Conservation (phyloP, 2,888 invertebrate species). For the Polydrusus tereticollis region DNA sequence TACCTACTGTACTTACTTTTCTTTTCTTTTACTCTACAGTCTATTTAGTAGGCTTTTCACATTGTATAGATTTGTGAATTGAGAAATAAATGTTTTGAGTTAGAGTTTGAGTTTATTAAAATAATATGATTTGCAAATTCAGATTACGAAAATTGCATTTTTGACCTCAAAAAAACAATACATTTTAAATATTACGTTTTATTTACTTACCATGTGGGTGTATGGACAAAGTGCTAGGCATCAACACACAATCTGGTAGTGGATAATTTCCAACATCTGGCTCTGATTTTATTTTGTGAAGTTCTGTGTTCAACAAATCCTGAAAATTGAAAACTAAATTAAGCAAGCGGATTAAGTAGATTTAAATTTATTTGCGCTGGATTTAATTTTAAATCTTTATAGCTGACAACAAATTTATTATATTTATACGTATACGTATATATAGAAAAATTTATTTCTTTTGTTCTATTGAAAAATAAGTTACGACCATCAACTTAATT, state of each 20-base stretch:
- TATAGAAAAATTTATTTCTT: too few relatives aligned
- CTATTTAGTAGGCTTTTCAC: too few relatives aligned
- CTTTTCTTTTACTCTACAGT: too few relatives aligned
- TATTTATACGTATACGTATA: not conserved
- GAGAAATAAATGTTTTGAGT: too few relatives aligned
- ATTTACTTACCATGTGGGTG: constrained; percentile 60
- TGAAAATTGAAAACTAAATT: constrained; percentile 53
- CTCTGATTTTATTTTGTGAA: constrained; percentile 64
- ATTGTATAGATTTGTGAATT: too few relatives aligned
- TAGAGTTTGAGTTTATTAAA: too few relatives aligned
- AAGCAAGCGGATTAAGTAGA: not conserved
- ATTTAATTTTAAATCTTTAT: constrained; percentile 1
- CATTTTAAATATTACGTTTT: constrained; percentile 8
- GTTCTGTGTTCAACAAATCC: constrained; percentile 60
- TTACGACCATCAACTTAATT: too few relatives aligned
- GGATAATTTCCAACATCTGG: constrained; percentile 60
- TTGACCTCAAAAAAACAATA: constrained; percentile 11
- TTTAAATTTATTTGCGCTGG: constrained; percentile 2
- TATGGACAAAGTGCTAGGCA: constrained; percentile 57
- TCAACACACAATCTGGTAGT: constrained; percentile 60
- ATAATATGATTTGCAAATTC: too few relatives aligned
- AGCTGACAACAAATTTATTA: not conserved
- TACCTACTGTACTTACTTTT: too few relatives aligned
- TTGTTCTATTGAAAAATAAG: too few relatives aligned
- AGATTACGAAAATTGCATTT: not conserved